Conservation (phyloP, 2,113 vertebrate genomes). For the Cnemophilus loriae region DNA sequence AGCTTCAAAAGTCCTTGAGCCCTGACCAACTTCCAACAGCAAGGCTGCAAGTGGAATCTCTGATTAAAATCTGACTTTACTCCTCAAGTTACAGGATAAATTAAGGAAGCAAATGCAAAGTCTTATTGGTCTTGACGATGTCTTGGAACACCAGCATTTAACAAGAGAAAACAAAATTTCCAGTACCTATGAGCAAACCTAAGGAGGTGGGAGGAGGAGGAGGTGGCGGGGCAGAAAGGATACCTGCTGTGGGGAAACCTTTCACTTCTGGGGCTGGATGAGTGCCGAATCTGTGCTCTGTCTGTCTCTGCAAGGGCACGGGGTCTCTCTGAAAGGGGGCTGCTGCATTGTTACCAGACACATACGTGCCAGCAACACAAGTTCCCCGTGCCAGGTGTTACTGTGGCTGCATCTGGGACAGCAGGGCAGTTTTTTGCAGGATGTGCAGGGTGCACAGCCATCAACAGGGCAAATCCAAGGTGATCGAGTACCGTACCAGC, state of each 20-base stretch:
- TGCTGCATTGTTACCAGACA: neutral
- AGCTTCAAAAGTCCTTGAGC: neutral
- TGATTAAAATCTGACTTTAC: neutral
- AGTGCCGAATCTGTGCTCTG: neutral
- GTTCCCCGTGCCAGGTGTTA: fast-evolving
- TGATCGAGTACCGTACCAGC: neutral
- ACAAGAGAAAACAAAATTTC: neutral
- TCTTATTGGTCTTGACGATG: neutral
- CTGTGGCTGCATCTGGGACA: fast-evolving
- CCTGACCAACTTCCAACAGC: neutral
- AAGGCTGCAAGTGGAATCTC: neutral
- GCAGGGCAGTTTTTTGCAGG: neutral
- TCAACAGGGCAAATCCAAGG: neutral
- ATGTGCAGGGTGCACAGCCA: fast-evolving
- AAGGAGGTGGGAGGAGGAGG: neutral
- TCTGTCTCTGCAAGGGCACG: neutral
- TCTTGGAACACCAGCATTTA: neutral
- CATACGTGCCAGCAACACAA: fast-evolving
- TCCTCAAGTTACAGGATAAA: neutral
- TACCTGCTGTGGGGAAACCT: fast-evolving
- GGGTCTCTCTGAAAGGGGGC: neutral
- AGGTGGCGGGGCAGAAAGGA: neutral
- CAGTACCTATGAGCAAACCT: neutral
- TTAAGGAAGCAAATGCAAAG: neutral
- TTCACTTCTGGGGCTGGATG: neutral